Percentiles rank a stretch among this genome's conserved stretches.
These are phyloP conservation scores for Knipowitschia caucasica DNA, from an alignment of 2,797 vertebrate genomes.

Conservation along the genomic window DNA sequence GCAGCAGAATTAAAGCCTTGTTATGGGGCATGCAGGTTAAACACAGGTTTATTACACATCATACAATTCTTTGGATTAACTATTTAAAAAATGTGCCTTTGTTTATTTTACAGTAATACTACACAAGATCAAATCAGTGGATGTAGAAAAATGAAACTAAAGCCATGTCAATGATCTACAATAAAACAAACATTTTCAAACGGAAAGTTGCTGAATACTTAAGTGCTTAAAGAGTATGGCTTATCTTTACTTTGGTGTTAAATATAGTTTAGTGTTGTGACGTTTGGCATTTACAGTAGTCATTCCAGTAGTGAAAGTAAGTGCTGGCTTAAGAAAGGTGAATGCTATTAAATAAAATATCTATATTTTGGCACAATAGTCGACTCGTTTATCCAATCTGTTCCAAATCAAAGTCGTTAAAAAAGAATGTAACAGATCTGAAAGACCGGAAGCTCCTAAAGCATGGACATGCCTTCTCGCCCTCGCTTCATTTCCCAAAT, in stretches of 20 bases:
- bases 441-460: not conserved
- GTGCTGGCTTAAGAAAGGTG: not conserved
- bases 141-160: conserved; percentile 17
- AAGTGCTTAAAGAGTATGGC: conserved; percentile 26
- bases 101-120: conserved; percentile 24
- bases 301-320: not conserved
- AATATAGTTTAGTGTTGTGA: conserved; percentile 19
- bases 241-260: conserved; percentile 10
- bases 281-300: conserved; percentile 35
- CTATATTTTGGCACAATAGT: too few species aligned
- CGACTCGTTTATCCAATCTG: too few species aligned
- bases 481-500: not conserved
- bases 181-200: conserved; percentile 10
- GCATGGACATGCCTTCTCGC: not conserved
- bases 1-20: too few species aligned
- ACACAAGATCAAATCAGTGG: conserved; percentile 8
- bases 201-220: not conserved
- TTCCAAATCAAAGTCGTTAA: not conserved
- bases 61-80: conserved; percentile 25
- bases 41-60: conserved; percentile 52
- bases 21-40: conserved; percentile 9
- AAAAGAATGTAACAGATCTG: not conserved
- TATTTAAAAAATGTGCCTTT: conserved; percentile 18
- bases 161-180: conserved; percentile 8
- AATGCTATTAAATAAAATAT: too few species aligned